Base-by-base conservation (phyloP, 1,140 invertebrate genomes). In the Mycetomoellerius zeteki region DNA sequence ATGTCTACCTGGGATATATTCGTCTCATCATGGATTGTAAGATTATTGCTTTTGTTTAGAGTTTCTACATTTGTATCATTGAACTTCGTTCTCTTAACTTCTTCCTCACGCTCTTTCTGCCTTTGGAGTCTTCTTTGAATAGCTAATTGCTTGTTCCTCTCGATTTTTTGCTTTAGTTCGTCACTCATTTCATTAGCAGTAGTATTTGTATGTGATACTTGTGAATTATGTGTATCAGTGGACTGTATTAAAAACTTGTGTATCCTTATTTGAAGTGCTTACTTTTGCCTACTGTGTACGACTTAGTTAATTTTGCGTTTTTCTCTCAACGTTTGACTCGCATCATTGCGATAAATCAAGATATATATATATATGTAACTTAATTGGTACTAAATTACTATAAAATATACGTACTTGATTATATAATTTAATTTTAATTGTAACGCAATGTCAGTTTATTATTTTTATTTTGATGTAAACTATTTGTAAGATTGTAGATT, bases 121-220 rank as follows among this genome's bases (percentile, higher is more conserved):
- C 65, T 92, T 21, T 91, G 88, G 2, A 76, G 81, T 82, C 78
- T 94, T 76, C 86, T 91, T 60, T 93, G 88, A 50, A 95, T 71
- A 27, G 94, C 94, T 43, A 90, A 1, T 56, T 92, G 90, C 21
- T 88, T 89, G 10, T 94, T 95, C 65, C 86, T 91, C 56, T 93
- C 93, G 16, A 94, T 94, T 73, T 64, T 90, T 56, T 91, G 88
- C 50, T 92, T 93, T 1, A 92, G 24, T 84, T 94, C 94, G 43
- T 94, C 89, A 21, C 72, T 92, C 50, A 94, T 81, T 47, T 82
- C 52, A 27, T 72, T 65, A 21, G 33, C 12, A 0, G 7, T 85
- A 50, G 62, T 27, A 37, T 19, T 33, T 52, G 58, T 19, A 37
- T 14, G 8, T 2, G 84, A 50, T 30, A 77, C 16, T 37, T 76